A percentile compares a stretch with the other conserved stretches of the same genome.
phyloP scores from a whole-genome alignment of 1,140 invertebrate genomes.

The Arctopsyche grandis region DNA sequence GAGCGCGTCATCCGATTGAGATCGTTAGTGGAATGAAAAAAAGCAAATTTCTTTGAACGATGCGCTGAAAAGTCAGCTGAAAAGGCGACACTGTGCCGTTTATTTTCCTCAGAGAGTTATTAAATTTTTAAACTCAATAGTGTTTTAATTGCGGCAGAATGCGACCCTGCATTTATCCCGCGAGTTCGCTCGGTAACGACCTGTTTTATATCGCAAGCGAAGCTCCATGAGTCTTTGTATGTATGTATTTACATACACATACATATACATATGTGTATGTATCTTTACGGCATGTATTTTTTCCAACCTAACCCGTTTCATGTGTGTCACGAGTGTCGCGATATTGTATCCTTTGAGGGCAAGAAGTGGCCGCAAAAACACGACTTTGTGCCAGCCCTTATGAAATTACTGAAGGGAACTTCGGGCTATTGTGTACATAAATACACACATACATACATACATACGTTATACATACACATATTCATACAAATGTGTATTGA shows the following conservation, averaged over 20 bases:
- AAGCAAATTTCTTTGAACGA: too few species aligned
- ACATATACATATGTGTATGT: slow-evolving; percentile 5
- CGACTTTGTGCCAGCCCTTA: slow-evolving; percentile 51
- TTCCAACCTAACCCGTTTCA: background rate
- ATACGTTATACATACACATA: too few species aligned
- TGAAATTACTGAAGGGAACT: slow-evolving; percentile 50
- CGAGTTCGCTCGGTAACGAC: background rate
- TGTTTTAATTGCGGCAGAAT: slow-evolving; percentile 3
- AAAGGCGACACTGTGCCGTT: background rate
- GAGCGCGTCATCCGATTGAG: too few species aligned
- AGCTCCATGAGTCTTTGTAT: background rate
- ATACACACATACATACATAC: too few species aligned
- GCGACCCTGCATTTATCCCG: background rate
- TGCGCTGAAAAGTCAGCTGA: background rate
- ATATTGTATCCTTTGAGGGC: slow-evolving; percentile 43
- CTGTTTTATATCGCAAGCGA: background rate
- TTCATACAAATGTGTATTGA: too few species aligned
- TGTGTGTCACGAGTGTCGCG: background rate
- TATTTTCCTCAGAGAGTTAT: background rate
- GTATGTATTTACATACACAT: background rate
- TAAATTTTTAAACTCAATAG: background rate
- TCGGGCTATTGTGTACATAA: slow-evolving; percentile 17
- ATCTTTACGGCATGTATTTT: background rate
- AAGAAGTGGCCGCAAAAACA: slow-evolving; percentile 49
- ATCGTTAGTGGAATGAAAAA: too few species aligned